A percentile compares a stretch with the other conserved stretches of the same genome.
Conservation (phyloP, 2,113 vertebrate species). For the Motacilla tschutschensis region DNA sequence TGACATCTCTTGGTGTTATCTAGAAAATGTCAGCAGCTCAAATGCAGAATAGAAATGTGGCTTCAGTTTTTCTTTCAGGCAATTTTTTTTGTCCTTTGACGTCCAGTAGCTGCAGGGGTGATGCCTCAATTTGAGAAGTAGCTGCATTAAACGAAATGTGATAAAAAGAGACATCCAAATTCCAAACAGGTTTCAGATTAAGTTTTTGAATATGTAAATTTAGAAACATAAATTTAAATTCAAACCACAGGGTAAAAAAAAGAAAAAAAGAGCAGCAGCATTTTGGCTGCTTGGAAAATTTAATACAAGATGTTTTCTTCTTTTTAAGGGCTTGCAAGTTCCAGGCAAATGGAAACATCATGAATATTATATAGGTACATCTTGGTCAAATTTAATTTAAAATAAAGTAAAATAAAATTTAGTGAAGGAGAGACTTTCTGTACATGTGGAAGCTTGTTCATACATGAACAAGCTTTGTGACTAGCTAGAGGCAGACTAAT, state of each 20-base stretch:
- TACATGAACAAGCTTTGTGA: not conserved
- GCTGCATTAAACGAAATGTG: constrained; percentile 20
- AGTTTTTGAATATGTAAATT: constrained; percentile 46
- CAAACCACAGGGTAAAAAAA: not conserved
- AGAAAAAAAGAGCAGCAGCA: not conserved
- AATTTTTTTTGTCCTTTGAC: constrained; percentile 50
- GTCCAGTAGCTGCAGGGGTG: constrained; percentile 29
- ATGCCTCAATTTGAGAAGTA: constrained; percentile 50
- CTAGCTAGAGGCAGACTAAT: not conserved
- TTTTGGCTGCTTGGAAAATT: not conserved
- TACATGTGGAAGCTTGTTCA: not conserved
- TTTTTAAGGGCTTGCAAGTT: not conserved
- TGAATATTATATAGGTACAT: not conserved
- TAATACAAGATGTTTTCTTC: constrained; percentile 17
- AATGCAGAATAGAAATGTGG: constrained; percentile 37
- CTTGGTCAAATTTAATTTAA: not conserved
- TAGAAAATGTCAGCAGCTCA: constrained; percentile 60
- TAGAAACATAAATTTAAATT: constrained; percentile 51
- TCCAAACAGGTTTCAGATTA: constrained; percentile 36
- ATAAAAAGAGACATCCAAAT: constrained; percentile 19
- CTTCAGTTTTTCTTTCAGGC: constrained; percentile 23
- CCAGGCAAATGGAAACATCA: not conserved
- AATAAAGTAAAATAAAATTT: not conserved
- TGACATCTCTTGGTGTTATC: constrained; percentile 55
- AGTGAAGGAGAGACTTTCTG: not conserved